phyloP scores from a whole-genome alignment of 2,888 invertebrate species.

The Loripinus fragilis region DNA sequence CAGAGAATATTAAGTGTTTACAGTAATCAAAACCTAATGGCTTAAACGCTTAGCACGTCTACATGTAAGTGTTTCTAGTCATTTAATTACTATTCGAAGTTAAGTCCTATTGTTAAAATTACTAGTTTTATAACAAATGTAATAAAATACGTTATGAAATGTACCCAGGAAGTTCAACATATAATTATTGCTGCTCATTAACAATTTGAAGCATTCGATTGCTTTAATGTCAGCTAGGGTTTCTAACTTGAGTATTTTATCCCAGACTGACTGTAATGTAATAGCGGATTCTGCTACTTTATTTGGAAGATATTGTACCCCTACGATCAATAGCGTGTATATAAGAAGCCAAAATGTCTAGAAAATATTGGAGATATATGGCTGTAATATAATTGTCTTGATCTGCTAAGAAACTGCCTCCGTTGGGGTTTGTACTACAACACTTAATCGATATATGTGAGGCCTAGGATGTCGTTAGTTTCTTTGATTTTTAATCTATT shows the following conservation, averaged over 20 bases:
- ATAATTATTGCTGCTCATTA: too few species aligned
- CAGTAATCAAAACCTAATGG: too few species aligned
- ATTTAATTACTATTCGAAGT: too few species aligned
- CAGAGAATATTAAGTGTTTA: too few species aligned
- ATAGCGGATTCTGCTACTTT: not conserved
- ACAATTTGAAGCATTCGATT: too few species aligned
- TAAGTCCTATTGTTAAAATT: too few species aligned
- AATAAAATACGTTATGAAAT: too few species aligned
- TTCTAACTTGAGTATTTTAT: not conserved
- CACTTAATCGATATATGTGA: slow-evolving; percentile 1
- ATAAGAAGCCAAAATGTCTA: slow-evolving; percentile 19
- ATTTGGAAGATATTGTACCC: not conserved
- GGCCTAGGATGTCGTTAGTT: not conserved
- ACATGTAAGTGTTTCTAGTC: too few species aligned
- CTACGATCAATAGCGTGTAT: slow-evolving; percentile 10
- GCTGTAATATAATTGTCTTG: slow-evolving; percentile 13
- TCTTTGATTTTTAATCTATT: too few species aligned
- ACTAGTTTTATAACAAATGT: too few species aligned
- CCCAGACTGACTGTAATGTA: not conserved
- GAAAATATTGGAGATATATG: slow-evolving; percentile 19
- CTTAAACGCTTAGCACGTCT: too few species aligned
- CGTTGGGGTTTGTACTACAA: slow-evolving; percentile 3
- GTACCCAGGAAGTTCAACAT: too few species aligned
- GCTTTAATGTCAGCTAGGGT: not conserved
- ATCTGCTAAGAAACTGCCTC: slow-evolving; percentile 11